Percentiles rank a stretch among this genome's conserved stretches.
These are phyloP conservation scores for Dioctria rufipes DNA, from an alignment of 2,888 invertebrate genomes.

Conservation along the genomic window DNA sequence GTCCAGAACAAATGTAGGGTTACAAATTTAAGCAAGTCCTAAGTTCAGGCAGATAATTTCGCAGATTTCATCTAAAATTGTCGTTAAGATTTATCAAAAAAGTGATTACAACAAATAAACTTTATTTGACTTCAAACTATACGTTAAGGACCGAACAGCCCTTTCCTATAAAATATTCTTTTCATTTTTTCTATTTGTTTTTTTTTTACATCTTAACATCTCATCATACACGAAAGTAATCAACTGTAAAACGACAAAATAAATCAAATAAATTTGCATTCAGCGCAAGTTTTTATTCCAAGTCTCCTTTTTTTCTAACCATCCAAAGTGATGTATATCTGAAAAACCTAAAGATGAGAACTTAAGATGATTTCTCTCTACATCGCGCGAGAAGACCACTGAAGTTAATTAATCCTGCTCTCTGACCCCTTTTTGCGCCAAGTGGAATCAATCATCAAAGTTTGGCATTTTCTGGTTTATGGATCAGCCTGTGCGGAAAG, in stretches of 20 bases:
- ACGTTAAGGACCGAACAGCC: too few species aligned
- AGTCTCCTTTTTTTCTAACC: neutral
- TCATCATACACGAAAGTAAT: too few species aligned
- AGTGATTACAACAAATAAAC: too few species aligned
- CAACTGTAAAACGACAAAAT: slow-evolving; percentile 14
- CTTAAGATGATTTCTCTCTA: neutral
- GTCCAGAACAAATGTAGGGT: too few species aligned
- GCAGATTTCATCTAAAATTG: too few species aligned
- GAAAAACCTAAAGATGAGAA: neutral
- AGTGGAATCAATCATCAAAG: slow-evolving; percentile 58
- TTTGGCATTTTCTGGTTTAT: slow-evolving; percentile 53
- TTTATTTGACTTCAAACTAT: too few species aligned
- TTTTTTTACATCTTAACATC: too few species aligned
- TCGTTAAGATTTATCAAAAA: too few species aligned
- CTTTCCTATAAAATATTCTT: too few species aligned
- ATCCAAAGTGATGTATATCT: neutral
- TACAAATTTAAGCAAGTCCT: too few species aligned
- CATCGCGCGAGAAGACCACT: neutral
- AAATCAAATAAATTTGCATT: slow-evolving; percentile 38
- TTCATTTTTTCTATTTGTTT: too few species aligned
- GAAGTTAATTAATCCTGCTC: slow-evolving; percentile 58
- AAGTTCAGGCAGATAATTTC: too few species aligned
- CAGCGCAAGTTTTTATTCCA: neutral
- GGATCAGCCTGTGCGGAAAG: slow-evolving; percentile 49
- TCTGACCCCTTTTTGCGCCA: slow-evolving; percentile 48